Evolutionary conservation across 2,113 vertebrate genomes (phyloP), one percentile per base, ranked within the genome.

Genomic region (Bos indicus): DNA sequence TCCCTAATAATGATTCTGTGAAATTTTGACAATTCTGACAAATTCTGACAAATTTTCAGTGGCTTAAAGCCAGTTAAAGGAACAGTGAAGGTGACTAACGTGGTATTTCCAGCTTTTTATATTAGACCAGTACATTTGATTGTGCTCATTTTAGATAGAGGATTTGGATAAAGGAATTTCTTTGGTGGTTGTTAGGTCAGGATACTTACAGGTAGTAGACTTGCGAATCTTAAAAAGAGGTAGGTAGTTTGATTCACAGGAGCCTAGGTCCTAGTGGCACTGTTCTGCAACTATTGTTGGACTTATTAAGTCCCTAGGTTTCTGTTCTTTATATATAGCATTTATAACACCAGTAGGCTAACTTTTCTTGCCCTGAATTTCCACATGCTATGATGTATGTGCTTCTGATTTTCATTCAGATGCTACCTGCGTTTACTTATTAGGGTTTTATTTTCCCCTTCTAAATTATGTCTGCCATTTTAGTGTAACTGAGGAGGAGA

Each of bases 341-440:
- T 93, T 90, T 81, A n/a, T n/a, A 52, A 11, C 16, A 64, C 33
- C 23, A 81, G 4, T 81, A 91, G 16, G 54, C 48, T 59, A 36
- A 48, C 43, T 91, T 78, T 64, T 90, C 13, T 92, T 25, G 13
- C 56, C 78, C 56, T 74, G 12, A 82, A 40, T 95, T 92, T 92
- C 46, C 59, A 21, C 62, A 23, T 77, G 4, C 62, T 96, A 3
- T 62, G 36, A 92, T 97, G 43, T 80, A 15, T 77, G 60, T 93
- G 30, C 82, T 92, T 94, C 93, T 89, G 15, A 67, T 94, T 88
- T 97, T 81, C 23, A 59, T 94, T 90, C n/a, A 92, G 48, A 84
- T 92, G 67, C 28, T 21, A 86, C 21, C 30, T 62, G 64, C 25
- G 30, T 57, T 90, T 95, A 91, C 26, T 94, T 90, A 95, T 52